Percentiles rank a stretch among this genome's conserved stretches.
phyloP scores from a whole-genome alignment of 1,140 invertebrate genomes.

The Papilio helenus region DNA sequence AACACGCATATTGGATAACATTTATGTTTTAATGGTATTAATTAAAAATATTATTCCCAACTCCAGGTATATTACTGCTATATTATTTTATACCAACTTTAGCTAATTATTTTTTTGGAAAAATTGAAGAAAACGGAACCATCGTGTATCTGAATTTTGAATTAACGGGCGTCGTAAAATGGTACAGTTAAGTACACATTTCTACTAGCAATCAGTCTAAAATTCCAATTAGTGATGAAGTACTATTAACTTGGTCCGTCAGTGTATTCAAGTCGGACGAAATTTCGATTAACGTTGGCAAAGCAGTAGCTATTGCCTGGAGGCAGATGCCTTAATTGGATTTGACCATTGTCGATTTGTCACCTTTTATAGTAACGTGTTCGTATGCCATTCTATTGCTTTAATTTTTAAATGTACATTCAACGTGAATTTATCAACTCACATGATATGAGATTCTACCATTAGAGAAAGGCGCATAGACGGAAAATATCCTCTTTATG shows the following conservation, averaged over 20 bases:
- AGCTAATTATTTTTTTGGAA: neutral
- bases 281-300: slow-evolving; percentile 22
- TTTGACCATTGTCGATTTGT: slow-evolving; percentile 21
- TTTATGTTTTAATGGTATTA: too few species aligned
- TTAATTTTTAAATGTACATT: neutral
- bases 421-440: too few species aligned
- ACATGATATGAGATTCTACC: too few species aligned
- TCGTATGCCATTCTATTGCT: neutral
- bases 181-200: neutral
- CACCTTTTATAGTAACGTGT: neutral
- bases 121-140: neutral
- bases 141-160: neutral
- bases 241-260: slow-evolving; percentile 23
- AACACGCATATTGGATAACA: too few species aligned
- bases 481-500: too few species aligned
- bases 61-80: too few species aligned
- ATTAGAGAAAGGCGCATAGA: too few species aligned
- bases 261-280: neutral
- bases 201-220: neutral
- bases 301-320: slow-evolving; percentile 5
- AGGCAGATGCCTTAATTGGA: slow-evolving; percentile 18
- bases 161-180: neutral
- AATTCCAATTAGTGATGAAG: slow-evolving; percentile 21
- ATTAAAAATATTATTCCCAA: too few species aligned
- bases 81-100: neutral